A percentile compares a stretch with the other conserved stretches of the same genome.
phyloP scores from a whole-genome alignment of 2,888 invertebrate genomes.

The Mythimna loreyi region DNA sequence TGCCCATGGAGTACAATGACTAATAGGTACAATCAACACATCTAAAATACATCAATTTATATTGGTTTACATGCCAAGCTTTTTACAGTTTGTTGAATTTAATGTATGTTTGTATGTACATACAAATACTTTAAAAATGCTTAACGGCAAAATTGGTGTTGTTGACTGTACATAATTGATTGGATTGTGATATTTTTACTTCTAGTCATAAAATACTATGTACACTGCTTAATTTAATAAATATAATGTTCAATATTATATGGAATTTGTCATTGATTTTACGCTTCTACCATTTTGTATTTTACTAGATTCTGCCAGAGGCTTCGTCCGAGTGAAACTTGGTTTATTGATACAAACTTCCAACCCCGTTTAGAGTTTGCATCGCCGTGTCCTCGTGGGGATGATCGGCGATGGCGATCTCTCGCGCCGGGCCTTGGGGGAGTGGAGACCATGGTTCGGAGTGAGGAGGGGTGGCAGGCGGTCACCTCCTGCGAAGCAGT shows the following conservation, averaged over 20 bases:
- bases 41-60: conserved; percentile 28
- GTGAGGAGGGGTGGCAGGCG: no score
- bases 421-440: no score
- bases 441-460: no score
- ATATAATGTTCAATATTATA: conserved; percentile 62
- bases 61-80: conserved; percentile 31
- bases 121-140: conserved; percentile 33
- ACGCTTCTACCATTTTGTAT: not conserved
- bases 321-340: no score
- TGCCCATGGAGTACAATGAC: conserved; percentile 23
- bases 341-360: no score
- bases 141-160: conserved; percentile 52
- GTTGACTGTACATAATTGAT: conserved; percentile 67
- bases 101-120: conserved; percentile 35
- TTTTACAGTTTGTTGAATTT: conserved; percentile 34
- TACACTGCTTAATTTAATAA: conserved; percentile 69
- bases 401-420: no score
- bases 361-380: no score
- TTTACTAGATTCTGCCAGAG: no score
- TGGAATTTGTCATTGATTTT: not conserved
- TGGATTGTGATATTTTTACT: conserved; percentile 83
- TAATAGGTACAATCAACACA: conserved; percentile 50
- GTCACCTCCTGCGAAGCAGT: no score
- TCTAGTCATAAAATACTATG: conserved; percentile 65
- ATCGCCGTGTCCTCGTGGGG: no score